phyloP scores from a whole-genome alignment of 2,888 invertebrate species.

The Itoplectis maculator region DNA sequence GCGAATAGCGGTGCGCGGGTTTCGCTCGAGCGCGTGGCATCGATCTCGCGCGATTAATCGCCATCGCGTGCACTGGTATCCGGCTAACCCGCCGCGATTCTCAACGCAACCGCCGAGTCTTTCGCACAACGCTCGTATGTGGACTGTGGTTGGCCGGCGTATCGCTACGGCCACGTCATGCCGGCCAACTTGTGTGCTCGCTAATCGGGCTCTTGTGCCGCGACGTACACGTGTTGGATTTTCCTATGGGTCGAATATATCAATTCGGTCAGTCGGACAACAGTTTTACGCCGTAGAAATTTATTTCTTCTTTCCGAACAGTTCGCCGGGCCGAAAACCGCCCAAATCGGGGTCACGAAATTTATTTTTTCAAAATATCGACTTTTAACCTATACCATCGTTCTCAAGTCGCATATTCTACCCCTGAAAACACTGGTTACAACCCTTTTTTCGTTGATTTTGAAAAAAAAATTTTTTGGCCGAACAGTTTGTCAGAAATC shows the following conservation, averaged over 20 bases:
- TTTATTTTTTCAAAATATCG: too few species aligned
- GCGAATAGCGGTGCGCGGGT: neutral
- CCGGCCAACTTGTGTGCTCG: slow-evolving; percentile 1
- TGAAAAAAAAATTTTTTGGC: too few species aligned
- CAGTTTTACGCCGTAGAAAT: too few species aligned
- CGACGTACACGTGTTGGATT: neutral
- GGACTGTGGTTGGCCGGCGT: neutral
- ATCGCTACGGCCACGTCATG: slow-evolving; percentile 17
- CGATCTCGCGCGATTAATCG: slow-evolving; percentile 65
- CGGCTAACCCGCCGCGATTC: slow-evolving; percentile 13
- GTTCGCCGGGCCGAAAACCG: too few species aligned
- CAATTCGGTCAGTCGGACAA: neutral
- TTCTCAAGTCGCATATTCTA: too few species aligned
- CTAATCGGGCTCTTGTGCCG: neutral
- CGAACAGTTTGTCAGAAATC: too few species aligned
- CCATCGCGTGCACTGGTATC: slow-evolving; percentile 59
- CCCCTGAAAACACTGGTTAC: too few species aligned
- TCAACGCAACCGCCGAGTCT: slow-evolving; percentile 13
- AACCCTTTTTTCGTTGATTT: too few species aligned
- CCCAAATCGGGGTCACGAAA: too few species aligned
- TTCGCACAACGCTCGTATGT: neutral
- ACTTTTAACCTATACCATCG: too few species aligned
- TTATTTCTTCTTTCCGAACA: too few species aligned
- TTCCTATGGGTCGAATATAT: neutral
- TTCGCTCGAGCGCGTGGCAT: slow-evolving; percentile 43